A percentile compares a stretch with the other conserved stretches of the same genome.
These are phyloP conservation scores for Leptopilina drosophilae DNA, from an alignment of 2,888 invertebrate species.

Conservation along the genomic window DNA sequence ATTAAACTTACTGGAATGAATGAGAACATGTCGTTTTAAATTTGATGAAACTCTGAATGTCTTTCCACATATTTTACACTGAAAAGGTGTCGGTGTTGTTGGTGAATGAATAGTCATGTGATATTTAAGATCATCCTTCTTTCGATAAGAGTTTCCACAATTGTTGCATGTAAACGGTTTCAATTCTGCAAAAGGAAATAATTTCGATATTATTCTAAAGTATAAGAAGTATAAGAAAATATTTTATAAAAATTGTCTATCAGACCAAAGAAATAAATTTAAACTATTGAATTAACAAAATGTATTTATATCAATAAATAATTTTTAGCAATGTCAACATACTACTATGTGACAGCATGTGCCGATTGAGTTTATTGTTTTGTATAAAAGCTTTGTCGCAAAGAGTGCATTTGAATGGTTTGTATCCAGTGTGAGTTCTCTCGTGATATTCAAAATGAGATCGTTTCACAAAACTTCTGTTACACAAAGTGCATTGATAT, in stretches of 20 bases:
- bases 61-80: constrained; percentile 83
- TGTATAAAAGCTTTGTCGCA: constrained; percentile 86
- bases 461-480: constrained; percentile 80
- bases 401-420: constrained; percentile 80
- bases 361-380: constrained; percentile 84
- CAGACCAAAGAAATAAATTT: too few relatives aligned
- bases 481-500: constrained; percentile 78
- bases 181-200: constrained; percentile 75
- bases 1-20: constrained; percentile 81
- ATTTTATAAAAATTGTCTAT: too few relatives aligned
- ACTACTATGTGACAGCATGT: constrained; percentile 77
- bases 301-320: background rate
- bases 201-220: too few relatives aligned
- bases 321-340: constrained; percentile 46
- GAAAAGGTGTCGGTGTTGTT: constrained; percentile 78
- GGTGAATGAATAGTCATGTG: constrained; percentile 79
- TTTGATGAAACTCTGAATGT: constrained; percentile 84
- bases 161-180: constrained; percentile 80
- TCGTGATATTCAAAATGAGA: constrained; percentile 87
- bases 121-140: constrained; percentile 80
- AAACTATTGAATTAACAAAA: too few relatives aligned
- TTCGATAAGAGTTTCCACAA: constrained; percentile 81
- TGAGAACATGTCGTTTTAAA: constrained; percentile 83
- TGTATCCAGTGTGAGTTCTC: constrained; percentile 82
- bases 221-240: too few relatives aligned